These are phyloP conservation scores for Ectobius pallidus DNA, from an alignment of 2,888 invertebrate genomes.

Conservation along the genomic window DNA sequence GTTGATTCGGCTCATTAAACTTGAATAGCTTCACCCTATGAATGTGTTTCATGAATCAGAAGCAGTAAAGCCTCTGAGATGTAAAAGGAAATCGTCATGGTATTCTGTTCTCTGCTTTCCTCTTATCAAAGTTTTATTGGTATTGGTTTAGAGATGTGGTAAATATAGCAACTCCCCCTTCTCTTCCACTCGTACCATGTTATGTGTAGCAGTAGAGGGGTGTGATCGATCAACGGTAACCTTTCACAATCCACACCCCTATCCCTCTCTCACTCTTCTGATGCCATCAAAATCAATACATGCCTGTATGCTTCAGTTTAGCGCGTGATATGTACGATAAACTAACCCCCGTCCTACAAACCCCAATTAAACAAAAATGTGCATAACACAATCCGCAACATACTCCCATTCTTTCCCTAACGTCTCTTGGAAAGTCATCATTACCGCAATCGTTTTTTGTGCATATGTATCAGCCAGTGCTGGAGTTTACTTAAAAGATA, in stretches of 20 bases:
- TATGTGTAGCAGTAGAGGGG: neutral
- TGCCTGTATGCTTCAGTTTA: neutral
- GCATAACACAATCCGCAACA: too few species aligned
- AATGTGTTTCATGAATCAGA: neutral
- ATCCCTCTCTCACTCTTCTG: neutral
- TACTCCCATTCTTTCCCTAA: too few species aligned
- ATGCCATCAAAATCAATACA: neutral
- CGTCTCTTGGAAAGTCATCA: too few species aligned
- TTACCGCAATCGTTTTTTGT: too few species aligned
- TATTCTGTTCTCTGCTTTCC: too few species aligned
- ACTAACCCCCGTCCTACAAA: neutral
- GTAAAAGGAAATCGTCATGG: neutral
- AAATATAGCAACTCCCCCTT: neutral
- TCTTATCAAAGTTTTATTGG: neutral
- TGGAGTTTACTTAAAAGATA: too few species aligned
- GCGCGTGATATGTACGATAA: neutral
- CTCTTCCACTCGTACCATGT: neutral
- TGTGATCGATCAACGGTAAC: conserved; percentile 5
- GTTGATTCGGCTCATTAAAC: neutral
- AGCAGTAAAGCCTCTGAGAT: neutral
- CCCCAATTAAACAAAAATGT: neutral
- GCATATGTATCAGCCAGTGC: too few species aligned
- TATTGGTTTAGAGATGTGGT: conserved; percentile 8
- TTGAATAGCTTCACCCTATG: neutral
- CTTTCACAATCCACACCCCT: conserved; percentile 3